phyloP scores from a whole-genome alignment of 2,888 invertebrate species.

The Heteromurus nitidus region DNA sequence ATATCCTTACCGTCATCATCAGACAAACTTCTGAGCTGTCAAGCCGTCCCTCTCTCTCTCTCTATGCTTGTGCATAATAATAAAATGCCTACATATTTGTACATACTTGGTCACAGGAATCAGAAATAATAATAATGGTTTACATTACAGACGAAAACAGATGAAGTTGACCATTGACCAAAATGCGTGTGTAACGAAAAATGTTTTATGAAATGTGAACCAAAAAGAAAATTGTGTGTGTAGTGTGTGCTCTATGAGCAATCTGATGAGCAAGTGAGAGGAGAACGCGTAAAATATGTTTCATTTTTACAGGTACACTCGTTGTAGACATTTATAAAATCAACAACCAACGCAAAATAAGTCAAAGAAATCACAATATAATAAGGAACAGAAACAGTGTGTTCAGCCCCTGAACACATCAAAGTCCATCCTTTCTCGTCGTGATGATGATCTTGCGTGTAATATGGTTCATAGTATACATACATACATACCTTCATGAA shows the following conservation, averaged over 20 bases:
- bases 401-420: constrained; percentile 49
- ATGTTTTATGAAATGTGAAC: neutral
- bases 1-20: constrained; percentile 37
- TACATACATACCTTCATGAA: neutral
- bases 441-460: constrained; percentile 23
- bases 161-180: constrained; percentile 36
- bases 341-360: constrained; percentile 60
- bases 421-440: constrained; percentile 32
- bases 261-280: too few species aligned
- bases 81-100: constrained; percentile 59
- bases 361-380: constrained; percentile 51
- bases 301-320: neutral
- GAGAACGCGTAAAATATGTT: neutral
- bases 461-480: constrained; percentile 25
- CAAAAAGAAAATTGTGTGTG: constrained; percentile 2
- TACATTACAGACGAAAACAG: constrained; percentile 36
- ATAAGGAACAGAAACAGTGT: too few species aligned
- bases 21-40: constrained; percentile 54
- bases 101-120: constrained; percentile 59
- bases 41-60: constrained; percentile 41
- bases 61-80: constrained; percentile 29
- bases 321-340: constrained; percentile 24
- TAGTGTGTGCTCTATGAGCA: too few species aligned
- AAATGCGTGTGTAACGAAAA: constrained; percentile 6
- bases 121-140: constrained; percentile 54